Evolutionary conservation across 2,888 invertebrate genomes (phyloP), one percentile per base, ranked within the genome.

Genomic region (Hyppa rectilinea): DNA sequence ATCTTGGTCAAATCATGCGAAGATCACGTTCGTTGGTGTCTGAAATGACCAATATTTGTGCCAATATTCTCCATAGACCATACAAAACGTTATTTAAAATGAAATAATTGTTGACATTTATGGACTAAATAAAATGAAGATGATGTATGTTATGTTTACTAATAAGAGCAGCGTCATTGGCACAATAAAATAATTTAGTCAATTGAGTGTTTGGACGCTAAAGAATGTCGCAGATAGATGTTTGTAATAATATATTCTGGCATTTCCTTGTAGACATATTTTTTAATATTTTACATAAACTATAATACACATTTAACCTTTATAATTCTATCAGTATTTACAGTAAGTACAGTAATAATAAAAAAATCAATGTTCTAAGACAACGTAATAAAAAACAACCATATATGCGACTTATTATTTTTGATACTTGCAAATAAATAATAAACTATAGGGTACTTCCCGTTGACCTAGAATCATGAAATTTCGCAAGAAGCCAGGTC

Each of bases 151-250:
- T 56, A 50, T 75, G 68, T 72, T 67, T 75, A 72, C 50, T 72
- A 56, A 50, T 67, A 67, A 7, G 66, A 43, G 23, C 29, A 43
- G 38, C n/a, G 50, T 67, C 36, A 52, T 75, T 56, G 76, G 36
- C 26, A 75, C 72, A 72, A 75, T 56, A 56, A 72, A 56, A 67
- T 75, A 49, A 67, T 72, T 72, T 67, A 56, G 67, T 56, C 72
- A 75, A 72, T 72, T 72, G 56, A 68, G 43, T 45, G 43, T 12
- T 34, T 29, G 20, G 23, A 65, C 23, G 5, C 2, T 72, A 26
- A 75, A 52, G 50, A 71, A 74, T 74, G 31, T 9, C 43, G 26
- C 29, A 29, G 20, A 47, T 23, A 43, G 23, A 36, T 74, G 55
- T 12, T 36, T 29, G 10, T 40, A 6, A 14, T 45, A 17, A 12